These are phyloP conservation scores for Acanthosepion pharaonis DNA, from an alignment of 2,888 invertebrate genomes.

Conservation along the genomic window DNA sequence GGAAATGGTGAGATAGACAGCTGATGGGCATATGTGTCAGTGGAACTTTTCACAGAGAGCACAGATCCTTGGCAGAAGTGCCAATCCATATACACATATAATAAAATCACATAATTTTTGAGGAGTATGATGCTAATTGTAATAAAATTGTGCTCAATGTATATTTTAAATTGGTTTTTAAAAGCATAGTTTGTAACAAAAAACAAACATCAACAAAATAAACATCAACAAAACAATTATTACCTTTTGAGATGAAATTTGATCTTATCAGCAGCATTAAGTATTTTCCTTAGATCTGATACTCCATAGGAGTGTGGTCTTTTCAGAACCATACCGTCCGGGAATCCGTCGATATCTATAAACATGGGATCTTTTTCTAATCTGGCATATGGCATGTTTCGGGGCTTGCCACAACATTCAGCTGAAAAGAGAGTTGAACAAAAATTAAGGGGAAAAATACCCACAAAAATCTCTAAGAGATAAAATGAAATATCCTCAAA, in stretches of 20 bases:
- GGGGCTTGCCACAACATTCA: conserved; percentile 34
- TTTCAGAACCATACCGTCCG: conserved; percentile 41
- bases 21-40: no score
- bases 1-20: no score
- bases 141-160: no score
- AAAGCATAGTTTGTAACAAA: no score
- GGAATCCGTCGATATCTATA: conserved; percentile 43
- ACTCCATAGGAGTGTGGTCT: conserved; percentile 46
- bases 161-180: no score
- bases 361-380: conserved; percentile 43
- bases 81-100: no score
- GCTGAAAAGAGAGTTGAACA: neutral
- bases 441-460: neutral
- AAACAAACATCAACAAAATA: no score
- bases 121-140: no score
- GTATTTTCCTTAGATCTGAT: conserved; percentile 44
- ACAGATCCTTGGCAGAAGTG: no score
- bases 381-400: conserved; percentile 36
- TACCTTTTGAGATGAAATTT: conserved; percentile 38
- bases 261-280: conserved; percentile 45
- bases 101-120: no score
- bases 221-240: neutral
- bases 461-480: neutral
- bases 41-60: no score
- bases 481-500: no score